These are phyloP conservation scores for Lithophane leautieri DNA, from an alignment of 2,888 invertebrate species.

Conservation along the genomic window DNA sequence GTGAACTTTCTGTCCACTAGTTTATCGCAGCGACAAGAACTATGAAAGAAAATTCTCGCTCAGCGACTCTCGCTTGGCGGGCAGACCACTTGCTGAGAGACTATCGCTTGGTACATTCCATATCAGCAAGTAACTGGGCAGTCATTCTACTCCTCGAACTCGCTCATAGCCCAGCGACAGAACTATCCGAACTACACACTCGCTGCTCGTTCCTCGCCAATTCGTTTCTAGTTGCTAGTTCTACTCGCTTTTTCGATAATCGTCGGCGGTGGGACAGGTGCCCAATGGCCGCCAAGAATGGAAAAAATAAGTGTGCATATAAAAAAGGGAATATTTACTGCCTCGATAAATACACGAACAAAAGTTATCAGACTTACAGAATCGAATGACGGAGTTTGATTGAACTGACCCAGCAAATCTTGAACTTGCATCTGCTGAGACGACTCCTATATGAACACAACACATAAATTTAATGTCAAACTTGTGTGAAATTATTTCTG, in stretches of 20 bases:
- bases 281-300: neutral
- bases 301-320: neutral
- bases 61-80: neutral
- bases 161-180: neutral
- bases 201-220: neutral
- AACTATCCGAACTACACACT: neutral
- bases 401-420: constrained; percentile 57
- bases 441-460: constrained; percentile 54
- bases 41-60: neutral
- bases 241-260: neutral
- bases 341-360: neutral
- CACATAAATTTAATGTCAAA: constrained; percentile 1
- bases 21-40: neutral
- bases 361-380: constrained; percentile 54
- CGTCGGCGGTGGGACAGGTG: neutral
- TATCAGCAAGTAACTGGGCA: neutral
- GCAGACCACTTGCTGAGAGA: neutral
- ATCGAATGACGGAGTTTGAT: constrained; percentile 47
- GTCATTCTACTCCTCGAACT: neutral
- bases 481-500: neutral
- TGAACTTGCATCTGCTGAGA: constrained; percentile 53
- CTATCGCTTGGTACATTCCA: neutral
- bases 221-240: neutral
- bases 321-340: neutral
- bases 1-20: neutral